Evolutionary conservation across 23 tunicate species (phyloP).

Genomic region (Trididemnum clinides): DNA sequence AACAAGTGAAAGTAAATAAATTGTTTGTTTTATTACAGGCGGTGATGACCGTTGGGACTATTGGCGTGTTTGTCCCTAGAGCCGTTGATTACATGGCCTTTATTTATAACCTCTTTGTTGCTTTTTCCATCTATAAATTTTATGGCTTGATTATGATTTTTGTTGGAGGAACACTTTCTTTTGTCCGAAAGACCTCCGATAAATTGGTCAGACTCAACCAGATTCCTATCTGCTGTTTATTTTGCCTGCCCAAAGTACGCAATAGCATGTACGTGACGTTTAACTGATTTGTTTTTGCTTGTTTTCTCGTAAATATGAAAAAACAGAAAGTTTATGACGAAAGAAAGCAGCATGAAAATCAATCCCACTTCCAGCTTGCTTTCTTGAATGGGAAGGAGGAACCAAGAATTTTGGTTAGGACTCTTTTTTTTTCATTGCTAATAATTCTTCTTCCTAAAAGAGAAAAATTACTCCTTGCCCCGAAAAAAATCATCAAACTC

Average conservation of each 20-base stretch:
- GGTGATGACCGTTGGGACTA: slow-evolving; percentile 57
- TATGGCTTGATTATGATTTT: slow-evolving; percentile 78
- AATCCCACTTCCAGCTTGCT: too few species aligned
- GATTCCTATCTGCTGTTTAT: slow-evolving; percentile 76
- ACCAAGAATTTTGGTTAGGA: too few species aligned
- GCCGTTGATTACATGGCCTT: slow-evolving; percentile 69
- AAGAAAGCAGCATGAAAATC: too few species aligned
- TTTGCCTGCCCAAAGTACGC: slow-evolving; percentile 74
- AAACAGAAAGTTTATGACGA: too few species aligned
- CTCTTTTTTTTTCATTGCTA: too few species aligned
- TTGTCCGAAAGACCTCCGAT: slow-evolving; percentile 64
- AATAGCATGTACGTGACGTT: slow-evolving; percentile 62
- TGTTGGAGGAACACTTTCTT: slow-evolving; percentile 78
- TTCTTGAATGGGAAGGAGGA: too few species aligned
- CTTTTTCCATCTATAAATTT: slow-evolving; percentile 75
- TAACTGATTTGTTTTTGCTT: too few species aligned
- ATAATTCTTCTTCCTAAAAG: too few species aligned
- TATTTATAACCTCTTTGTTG: slow-evolving; percentile 66
- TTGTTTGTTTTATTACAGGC: slow-evolving; percentile 37
- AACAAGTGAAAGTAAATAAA: background rate
- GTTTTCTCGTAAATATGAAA: too few species aligned
- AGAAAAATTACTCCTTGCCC: too few species aligned
- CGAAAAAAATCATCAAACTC: too few species aligned
- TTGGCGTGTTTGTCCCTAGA: slow-evolving; percentile 77
- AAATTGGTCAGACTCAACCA: slow-evolving; percentile 39